Evolutionary conservation across 2,888 invertebrate species (phyloP).

Genomic region (Magallana nippona): DNA sequence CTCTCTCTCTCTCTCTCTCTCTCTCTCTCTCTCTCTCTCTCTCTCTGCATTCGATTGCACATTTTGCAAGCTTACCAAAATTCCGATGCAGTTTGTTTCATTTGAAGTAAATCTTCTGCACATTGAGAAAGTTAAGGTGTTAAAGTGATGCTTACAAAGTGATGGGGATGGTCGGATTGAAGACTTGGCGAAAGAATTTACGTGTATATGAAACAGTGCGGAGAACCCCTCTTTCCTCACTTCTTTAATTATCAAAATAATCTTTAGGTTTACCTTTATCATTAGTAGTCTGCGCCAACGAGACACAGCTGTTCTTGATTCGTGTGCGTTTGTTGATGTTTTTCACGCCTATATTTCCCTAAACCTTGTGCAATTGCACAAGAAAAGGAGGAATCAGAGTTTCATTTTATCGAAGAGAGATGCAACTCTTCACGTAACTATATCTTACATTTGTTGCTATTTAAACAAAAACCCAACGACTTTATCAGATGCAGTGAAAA

Average conservation of each 20-base stretch:
- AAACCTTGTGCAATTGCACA: not conserved
- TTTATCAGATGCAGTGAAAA: not conserved
- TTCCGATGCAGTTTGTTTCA: too few species aligned
- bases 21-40: conserved; percentile 34
- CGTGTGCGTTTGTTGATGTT: not conserved
- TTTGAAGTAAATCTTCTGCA: too few species aligned
- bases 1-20: conserved; percentile 37
- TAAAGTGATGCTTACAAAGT: too few species aligned
- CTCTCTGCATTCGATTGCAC: not conserved
- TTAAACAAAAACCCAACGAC: too few species aligned
- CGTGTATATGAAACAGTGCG: not conserved
- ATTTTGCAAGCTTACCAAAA: not conserved
- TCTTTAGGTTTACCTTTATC: not conserved
- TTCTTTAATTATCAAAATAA: conserved; percentile 28
- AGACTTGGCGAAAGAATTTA: not conserved
- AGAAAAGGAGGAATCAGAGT: not conserved
- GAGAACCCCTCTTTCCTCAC: not conserved
- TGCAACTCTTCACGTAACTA: not conserved
- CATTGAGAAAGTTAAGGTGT: too few species aligned
- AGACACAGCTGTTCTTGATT: conserved; percentile 24
- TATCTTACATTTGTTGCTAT: too few species aligned
- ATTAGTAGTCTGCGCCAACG: not conserved
- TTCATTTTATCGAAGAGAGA: not conserved
- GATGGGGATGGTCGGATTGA: too few species aligned
- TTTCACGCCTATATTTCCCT: not conserved